phyloP scores from a whole-genome alignment of 2,113 vertebrate genomes.

The Bubalus kerabau region DNA sequence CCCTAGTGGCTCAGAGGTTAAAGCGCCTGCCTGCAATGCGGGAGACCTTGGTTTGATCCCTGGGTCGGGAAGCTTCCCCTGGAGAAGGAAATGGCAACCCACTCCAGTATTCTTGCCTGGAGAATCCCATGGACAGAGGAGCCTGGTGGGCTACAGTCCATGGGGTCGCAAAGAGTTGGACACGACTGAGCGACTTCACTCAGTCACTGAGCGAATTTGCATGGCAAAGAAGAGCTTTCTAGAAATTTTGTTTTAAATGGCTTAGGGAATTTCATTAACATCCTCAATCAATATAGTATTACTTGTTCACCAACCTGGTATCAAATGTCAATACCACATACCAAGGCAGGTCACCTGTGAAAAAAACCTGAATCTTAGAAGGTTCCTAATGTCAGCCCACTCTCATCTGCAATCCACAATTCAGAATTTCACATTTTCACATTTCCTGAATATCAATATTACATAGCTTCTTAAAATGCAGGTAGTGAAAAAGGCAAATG shows the following conservation, averaged over 20 bases:
- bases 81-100: too few relatives aligned
- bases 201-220: neutral
- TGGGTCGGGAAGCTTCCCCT: too few relatives aligned
- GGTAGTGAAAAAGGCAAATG: neutral
- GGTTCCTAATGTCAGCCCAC: neutral
- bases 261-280: neutral
- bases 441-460: neutral
- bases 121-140: too few relatives aligned
- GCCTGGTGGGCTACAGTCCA: too few relatives aligned
- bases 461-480: neutral
- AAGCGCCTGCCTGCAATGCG: too few relatives aligned
- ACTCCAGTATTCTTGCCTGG: too few relatives aligned
- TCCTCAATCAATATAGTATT: neutral
- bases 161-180: too few relatives aligned
- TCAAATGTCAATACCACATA: neutral
- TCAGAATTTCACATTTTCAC: neutral
- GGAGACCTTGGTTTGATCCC: too few relatives aligned
- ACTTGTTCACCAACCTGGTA: neutral
- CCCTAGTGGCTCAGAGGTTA: too few relatives aligned
- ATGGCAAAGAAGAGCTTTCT: neutral
- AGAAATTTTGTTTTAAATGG: constrained; percentile 23
- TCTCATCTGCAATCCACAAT: neutral
- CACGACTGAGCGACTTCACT: too few relatives aligned
- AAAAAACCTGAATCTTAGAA: neutral
- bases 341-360: neutral